Base-by-base conservation (phyloP, 2,113 vertebrate species). In the Guaruba guarouba region DNA sequence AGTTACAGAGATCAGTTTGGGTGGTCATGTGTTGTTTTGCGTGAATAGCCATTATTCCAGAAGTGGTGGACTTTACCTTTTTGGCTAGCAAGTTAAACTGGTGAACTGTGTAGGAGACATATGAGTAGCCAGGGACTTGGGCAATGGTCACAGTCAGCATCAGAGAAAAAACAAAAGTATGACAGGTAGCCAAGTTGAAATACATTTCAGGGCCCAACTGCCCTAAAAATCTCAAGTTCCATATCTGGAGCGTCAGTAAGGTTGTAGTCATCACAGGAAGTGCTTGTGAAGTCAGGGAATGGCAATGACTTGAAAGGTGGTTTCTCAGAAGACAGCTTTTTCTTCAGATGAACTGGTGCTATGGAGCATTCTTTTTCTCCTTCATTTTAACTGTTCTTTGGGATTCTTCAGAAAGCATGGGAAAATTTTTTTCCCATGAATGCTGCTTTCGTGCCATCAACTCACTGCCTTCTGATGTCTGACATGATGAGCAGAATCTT, bases 1-100 rank as follows among this genome's bases (percentile, higher is more conserved):
- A 86, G 37, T 68, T 92, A 15, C 0, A 75, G 61, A 78, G 14
- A 78, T 84, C 46, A 51, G 0, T 28, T 66, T 61, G 68, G 28
- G 25, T 33, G n/a, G 2, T 86, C 80, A 75, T 46, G 13, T 81
- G 43, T 7, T 78, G 31, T 92, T 95, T 70, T 91, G 43, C 66
- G 46, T 93, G 78, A 82, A 79, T 64, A 16, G 66, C 55, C 35
- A 37, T 31, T 92, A 51, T 66, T 94, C 51, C 39, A n/a, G 64
- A 63, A 94, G 43, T 35, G 41, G 19, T 84, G 91, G 80, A 91
- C 86, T 96, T 96, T 67, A 86, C 10, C 57, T 70, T 52, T 81
- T 86, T 75, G 35, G 20, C 55, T 67, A 39, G n/a, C 43, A 75
- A 93, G 35, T 96, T 83, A 55, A 59, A 61, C 33, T 78, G 83